Base-by-base conservation (phyloP, 2,888 invertebrate species). In the Cheilosia soror region DNA sequence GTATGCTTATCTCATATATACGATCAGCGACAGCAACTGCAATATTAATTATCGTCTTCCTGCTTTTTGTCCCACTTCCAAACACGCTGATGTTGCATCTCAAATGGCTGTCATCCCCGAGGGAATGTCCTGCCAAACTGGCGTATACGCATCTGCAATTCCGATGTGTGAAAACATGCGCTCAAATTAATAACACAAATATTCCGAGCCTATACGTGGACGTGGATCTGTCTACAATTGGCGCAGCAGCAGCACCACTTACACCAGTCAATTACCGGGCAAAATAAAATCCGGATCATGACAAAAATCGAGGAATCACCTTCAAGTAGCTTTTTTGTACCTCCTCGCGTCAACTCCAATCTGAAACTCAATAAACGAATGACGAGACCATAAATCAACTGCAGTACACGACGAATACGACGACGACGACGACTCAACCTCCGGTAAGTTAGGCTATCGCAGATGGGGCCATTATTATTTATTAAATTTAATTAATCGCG, bases 401-500 rank as follows among this genome's bases (percentile, higher is more conserved):
- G 40, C 60, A 57, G 7, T 42, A 11, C 44, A 13, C 33, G 58
- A 75, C 69, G 65, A 75, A 5, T 33, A 57, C 33, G 15, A 33
- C 57, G 7, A 57, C 57, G 33, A n/a, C 27, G 13, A 33, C 25
- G 13, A 37, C 55, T 11, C 83, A 78, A 15, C 55, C 77, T 57
- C 66, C 29, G 55, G 62, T 27, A 69, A 76, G 65, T 66, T 79
- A 31, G 72, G 44, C 76, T 80, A 80, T 85, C 76, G 76, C 62
- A 76, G 85, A 76, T 81, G 85, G 76, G 80, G 53, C 72, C 86
- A 86, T 81, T 80, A 81, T 81, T 86, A 86, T 86, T 81, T 86
- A 86, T 86, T 86, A 86, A 86, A 82, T 86, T 86, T 86, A 86
- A 86, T 81, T 86, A 86, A 86, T 86, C 85, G 77, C 65, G 57